Evolutionary conservation across 2,888 invertebrate species (phyloP).

Genomic region (Andrena trimmerana): DNA sequence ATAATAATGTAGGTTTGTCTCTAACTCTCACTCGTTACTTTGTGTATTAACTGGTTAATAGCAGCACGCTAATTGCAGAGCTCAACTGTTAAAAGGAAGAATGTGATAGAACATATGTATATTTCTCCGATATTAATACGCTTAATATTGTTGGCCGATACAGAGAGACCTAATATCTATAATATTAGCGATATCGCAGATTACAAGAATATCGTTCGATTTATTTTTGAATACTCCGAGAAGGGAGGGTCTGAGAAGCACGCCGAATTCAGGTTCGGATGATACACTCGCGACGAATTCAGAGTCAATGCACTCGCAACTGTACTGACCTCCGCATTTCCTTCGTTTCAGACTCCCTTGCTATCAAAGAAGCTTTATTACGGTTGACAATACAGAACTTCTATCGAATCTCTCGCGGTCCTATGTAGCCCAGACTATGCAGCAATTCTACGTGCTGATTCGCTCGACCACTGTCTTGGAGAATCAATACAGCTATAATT

Average conservation of each 20-base stretch:
- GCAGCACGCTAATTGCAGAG: conserved; percentile 54
- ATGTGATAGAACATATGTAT: conserved; percentile 86
- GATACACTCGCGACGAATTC: background rate
- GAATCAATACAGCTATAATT: conserved; percentile 89
- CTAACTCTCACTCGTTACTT: background rate
- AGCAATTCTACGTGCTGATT: conserved; percentile 93
- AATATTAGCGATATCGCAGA: conserved; percentile 70
- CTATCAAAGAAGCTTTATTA: conserved; percentile 88
- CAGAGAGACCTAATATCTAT: conserved; percentile 73
- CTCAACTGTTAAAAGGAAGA: conserved; percentile 56
- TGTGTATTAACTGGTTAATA: background rate
- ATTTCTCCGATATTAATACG: conserved; percentile 88
- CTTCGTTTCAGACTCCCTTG: conserved; percentile 88
- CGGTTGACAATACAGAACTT: conserved; percentile 86
- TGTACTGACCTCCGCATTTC: background rate
- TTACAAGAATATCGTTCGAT: conserved; percentile 78
- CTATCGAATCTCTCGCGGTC: conserved; percentile 87
- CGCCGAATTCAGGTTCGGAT: conserved; percentile 75
- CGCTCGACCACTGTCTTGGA: conserved; percentile 92
- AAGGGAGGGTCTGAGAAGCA: conserved; percentile 79
- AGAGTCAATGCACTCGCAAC: background rate
- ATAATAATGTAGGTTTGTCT: conserved; percentile 41
- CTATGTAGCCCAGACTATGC: conserved; percentile 90
- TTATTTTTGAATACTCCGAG: conserved; percentile 79
- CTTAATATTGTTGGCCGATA: conserved; percentile 86